Base-by-base conservation (phyloP, 2,888 invertebrate genomes). In the Dorcus parallelipipedus region DNA sequence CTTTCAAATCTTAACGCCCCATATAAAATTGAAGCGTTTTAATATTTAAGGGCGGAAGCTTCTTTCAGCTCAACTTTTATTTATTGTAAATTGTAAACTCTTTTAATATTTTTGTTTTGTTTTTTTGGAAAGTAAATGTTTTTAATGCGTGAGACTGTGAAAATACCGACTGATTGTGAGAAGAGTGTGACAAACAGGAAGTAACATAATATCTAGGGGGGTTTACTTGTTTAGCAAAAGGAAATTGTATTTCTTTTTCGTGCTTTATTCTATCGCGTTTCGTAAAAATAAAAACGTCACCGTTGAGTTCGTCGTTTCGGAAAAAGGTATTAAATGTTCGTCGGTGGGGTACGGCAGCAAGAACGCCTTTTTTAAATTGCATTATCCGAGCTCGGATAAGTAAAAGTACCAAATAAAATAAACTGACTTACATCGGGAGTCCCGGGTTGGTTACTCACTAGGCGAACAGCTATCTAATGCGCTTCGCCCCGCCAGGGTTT, bases 381-480 rank as follows among this genome's bases (percentile, higher is more conserved):
- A 56, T 56, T 56, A 56, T 50, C 50, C 56, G 38, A 50, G 56
- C 56, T 50, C 56, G 52, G 52, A 56, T 56, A 52, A 56, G 51
- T 56, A 49, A 53, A 38, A 58, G 58, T 52, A 48, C 43, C 53
- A 52, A 58, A 53, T 58, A 45, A 53, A 58, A 42, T 49, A 58
- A 58, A 58, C 53, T 52, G 45, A 53, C 53, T 58, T 58, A 58
- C 52, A 42, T 52, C 14, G 56, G 20, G 17, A 48, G 49, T 58
- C 53, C 51, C 38, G 49, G 56, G 23, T 41, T 33, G 51, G 60
- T 59, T 58, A 60, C 47, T 56, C 54, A 54, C 56, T 58, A 55
- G 61, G 55, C 59, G 58, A 33, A 33, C 56, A 65, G 67, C 65
- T 65, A 65, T 67, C 68, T 68, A 69, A 70, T 69, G 67, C 65